Conservation (phyloP, 2,888 invertebrate species). For the Blera fallax region DNA sequence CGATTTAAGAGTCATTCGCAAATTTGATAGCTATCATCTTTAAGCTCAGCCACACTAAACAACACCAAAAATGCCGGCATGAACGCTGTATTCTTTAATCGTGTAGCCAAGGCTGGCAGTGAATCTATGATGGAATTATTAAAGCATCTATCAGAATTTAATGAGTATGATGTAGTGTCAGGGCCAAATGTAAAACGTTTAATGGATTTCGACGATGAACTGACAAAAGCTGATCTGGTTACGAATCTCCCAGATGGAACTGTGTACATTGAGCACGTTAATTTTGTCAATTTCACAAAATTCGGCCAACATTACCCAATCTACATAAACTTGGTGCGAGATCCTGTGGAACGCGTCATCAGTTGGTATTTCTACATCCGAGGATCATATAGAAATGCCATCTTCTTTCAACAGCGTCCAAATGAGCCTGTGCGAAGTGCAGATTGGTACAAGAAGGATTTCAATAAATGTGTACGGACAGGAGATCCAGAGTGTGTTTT, state of each 20-base stretch:
- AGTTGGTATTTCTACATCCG: slow-evolving; percentile 95
- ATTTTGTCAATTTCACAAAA: slow-evolving; percentile 93
- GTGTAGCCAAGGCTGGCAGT: slow-evolving; percentile 95
- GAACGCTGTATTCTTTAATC: slow-evolving; percentile 92
- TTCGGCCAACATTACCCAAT: slow-evolving; percentile 90
- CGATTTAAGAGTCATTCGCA: not conserved
- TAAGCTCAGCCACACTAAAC: slow-evolving; percentile 19
- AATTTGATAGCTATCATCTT: slow-evolving; percentile 19
- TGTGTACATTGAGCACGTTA: slow-evolving; percentile 93
- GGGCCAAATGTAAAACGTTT: not conserved
- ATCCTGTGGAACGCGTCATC: slow-evolving; percentile 93
- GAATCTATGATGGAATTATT: slow-evolving; percentile 91
- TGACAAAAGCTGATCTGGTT: slow-evolving; percentile 79
- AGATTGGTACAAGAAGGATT: slow-evolving; percentile 84
- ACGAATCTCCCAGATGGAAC: slow-evolving; percentile 88
- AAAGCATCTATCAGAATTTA: not conserved
- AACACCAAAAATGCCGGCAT: slow-evolving; percentile 85
- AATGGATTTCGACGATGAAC: not conserved
- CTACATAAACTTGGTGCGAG: slow-evolving; percentile 93
- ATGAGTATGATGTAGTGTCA: not conserved
- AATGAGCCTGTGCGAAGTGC: slow-evolving; percentile 82
- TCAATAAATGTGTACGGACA: slow-evolving; percentile 91
- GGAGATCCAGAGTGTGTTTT: slow-evolving; percentile 92
- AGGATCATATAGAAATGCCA: slow-evolving; percentile 80
- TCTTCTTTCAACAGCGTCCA: slow-evolving; percentile 90